Conservation (phyloP, 2,113 vertebrate genomes). For the Takifugu bimaculatus region DNA sequence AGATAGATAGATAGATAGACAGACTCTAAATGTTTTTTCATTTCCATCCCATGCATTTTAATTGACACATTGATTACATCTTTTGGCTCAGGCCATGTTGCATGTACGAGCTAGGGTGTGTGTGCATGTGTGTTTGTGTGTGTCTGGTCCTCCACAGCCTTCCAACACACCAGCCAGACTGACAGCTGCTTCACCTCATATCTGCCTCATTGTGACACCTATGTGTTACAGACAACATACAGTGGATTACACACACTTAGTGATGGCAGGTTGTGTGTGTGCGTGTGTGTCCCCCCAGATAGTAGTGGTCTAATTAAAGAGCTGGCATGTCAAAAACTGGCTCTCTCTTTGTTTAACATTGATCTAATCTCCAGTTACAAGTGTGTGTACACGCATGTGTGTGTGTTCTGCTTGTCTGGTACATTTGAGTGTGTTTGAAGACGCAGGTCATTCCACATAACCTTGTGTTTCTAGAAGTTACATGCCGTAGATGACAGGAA, state of each 20-base stretch:
- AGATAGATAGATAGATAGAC: too few species aligned
- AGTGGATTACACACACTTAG: constrained; percentile 11
- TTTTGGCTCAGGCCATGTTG: too few species aligned
- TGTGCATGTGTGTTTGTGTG: too few species aligned
- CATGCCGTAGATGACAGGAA: too few species aligned
- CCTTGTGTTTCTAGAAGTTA: constrained; percentile 4
- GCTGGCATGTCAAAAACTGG: constrained; percentile 52
- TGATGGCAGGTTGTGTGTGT: constrained; percentile 3
- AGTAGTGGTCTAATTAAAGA: constrained; percentile 63
- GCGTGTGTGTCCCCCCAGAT: constrained; percentile 29
- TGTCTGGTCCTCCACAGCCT: neutral
- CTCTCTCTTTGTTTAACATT: constrained; percentile 66
- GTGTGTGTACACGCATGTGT: constrained; percentile 9
- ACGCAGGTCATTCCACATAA: neutral
- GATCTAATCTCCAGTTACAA: constrained; percentile 54
- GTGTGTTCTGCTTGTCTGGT: constrained; percentile 18
- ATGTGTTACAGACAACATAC: constrained; percentile 24
- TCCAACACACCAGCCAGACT: constrained; percentile 29
- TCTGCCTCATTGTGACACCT: constrained; percentile 24
- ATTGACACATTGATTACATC: too few species aligned
- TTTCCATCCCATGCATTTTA: too few species aligned
- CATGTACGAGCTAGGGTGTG: too few species aligned
- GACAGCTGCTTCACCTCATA: constrained; percentile 38
- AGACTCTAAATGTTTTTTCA: too few species aligned
- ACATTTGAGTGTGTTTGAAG: constrained; percentile 21